Percentiles rank a stretch among this genome's conserved stretches.
Conservation (phyloP, 2,888 invertebrate species). For the Strigamia transsilvanica region DNA sequence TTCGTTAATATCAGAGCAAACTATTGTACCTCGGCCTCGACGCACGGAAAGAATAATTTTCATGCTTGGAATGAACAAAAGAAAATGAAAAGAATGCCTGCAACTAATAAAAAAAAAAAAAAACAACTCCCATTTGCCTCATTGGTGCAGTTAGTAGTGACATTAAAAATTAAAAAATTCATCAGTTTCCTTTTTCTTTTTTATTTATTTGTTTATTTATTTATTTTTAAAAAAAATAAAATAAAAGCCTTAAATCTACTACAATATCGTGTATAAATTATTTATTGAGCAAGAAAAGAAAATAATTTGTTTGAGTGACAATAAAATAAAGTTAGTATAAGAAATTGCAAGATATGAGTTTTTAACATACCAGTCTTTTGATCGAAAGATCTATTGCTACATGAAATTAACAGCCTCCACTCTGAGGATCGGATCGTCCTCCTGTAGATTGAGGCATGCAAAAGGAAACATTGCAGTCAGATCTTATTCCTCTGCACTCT, state of each 20-base stretch:
- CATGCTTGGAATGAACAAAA: not conserved
- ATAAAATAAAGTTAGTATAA: not conserved
- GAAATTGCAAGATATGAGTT: slow-evolving; percentile 25
- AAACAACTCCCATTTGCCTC: not conserved
- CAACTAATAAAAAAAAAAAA: slow-evolving; percentile 1
- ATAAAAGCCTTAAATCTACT: too few species aligned
- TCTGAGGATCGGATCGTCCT: slow-evolving; percentile 52
- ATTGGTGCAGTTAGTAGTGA: not conserved
- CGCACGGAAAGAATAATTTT: not conserved
- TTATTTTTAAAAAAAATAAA: not conserved
- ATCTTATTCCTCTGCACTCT: slow-evolving; percentile 46
- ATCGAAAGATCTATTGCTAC: slow-evolving; percentile 41
- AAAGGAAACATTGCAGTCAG: slow-evolving; percentile 52
- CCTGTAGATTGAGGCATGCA: slow-evolving; percentile 53
- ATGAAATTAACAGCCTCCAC: slow-evolving; percentile 54
- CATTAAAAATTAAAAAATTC: not conserved
- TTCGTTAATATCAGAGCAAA: not conserved
- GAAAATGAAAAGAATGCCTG: not conserved
- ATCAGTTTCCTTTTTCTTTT: not conserved
- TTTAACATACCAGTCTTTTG: slow-evolving; percentile 39
- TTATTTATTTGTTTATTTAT: not conserved
- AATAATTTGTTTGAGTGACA: not conserved
- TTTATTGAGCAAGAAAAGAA: not conserved
- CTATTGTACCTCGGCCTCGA: not conserved
- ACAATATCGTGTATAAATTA: too few species aligned